Evolutionary conservation across 30 jellyfish, hydroid and myxozoan genomes (phyloP).

Genomic region (Aurelia coerulea): DNA sequence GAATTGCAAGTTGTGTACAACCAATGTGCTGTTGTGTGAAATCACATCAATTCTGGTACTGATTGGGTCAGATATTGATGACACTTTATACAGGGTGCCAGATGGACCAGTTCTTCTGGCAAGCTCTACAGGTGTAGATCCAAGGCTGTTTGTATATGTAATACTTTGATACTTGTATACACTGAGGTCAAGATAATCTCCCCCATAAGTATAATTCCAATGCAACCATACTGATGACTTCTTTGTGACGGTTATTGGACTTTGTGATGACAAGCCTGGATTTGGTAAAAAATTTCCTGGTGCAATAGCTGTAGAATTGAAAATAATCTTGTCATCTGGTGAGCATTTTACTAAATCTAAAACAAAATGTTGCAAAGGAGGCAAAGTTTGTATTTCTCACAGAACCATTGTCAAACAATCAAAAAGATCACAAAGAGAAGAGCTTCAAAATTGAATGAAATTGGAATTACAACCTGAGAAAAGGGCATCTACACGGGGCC

Average conservation of each 20-base stretch:
- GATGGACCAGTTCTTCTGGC: conserved; percentile 30
- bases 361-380: no score
- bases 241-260: conserved; percentile 4
- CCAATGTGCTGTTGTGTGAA: conserved; percentile 33
- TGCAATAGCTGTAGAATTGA: not conserved
- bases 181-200: not conserved
- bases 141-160: not conserved
- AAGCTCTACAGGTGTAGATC: not conserved
- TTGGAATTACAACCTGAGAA: no score
- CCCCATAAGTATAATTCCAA: conserved; percentile 36
- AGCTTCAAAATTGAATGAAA: no score
- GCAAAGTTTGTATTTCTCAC: no score
- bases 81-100: not conserved
- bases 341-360: no score
- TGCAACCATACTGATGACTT: conserved; percentile 46
- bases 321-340: not conserved
- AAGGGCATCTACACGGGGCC: no score
- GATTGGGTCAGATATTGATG: conserved; percentile 24
- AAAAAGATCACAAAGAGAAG: no score
- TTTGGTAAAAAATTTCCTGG: no score
- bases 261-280: conserved; percentile 68
- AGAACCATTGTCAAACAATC: no score
- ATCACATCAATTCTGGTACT: conserved; percentile 26
- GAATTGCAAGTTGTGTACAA: conserved; percentile 8
- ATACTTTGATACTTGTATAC: not conserved